Evolutionary conservation across 2,113 vertebrate genomes (phyloP), one percentile per base, ranked within the genome.

Genomic region (Casuarius casuarius): DNA sequence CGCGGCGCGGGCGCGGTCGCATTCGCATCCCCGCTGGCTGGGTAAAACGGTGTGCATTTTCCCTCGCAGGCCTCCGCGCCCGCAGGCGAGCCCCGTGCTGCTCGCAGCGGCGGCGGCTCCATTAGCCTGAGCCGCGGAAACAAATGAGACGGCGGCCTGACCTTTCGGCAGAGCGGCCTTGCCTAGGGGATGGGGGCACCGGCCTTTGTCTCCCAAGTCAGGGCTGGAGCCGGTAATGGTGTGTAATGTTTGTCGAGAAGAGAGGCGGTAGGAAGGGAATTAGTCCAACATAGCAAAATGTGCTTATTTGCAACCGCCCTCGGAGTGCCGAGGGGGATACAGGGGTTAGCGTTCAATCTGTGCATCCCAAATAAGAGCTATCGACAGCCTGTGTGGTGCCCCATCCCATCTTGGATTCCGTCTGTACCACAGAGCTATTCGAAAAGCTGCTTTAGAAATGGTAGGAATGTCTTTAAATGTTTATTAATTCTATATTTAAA

Each of bases 81-180:
- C 35, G 38, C 11, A 48, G 33, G 26, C 72, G 52, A 76, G 84
- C 15, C 18, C 40, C 54, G 28, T 46, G 56, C 89, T 92, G 89
- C 13, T 91, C 89, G 25, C 94, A 56, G 89, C 2, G 0, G 68
- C 66, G 16, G 0, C 2, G 0, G 33, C 46, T 87, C 92, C 88
- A 86, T 87, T 92, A 90, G 84, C 92, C 19, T 12, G 2, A 29
- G 66, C 61, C 63, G 1, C 13, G 59, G 78, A 33, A 72, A 48
- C 77, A 87, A 80, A 87, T 7, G 54, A 86, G 95, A 84, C 58
- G 68, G 73, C 87, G 91, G 61, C 16, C 71, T 96, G 95, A 87
- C 87, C 95, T 96, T 93, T 94, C 82, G 11, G 62, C 63, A 46
- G 70, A 95, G 90, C 72, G 2, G 10, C 54, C 52, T 63, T 13